Conservation (phyloP, 2,113 vertebrate species). For the Lucifuga dentata region DNA sequence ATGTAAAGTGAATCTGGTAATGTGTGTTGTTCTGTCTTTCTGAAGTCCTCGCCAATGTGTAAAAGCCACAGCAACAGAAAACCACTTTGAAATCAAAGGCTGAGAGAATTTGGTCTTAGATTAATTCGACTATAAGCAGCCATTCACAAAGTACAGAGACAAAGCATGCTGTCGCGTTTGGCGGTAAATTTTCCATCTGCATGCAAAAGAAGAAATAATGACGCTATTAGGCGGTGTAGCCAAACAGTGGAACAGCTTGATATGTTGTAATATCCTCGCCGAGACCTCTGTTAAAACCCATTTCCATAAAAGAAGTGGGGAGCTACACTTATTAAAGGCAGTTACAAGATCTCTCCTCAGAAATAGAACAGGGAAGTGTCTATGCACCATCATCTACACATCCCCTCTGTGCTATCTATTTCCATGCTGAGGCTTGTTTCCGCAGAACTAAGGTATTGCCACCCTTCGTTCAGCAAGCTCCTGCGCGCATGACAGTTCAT, state of each 20-base stretch:
- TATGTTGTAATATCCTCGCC: conserved; percentile 68
- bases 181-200: conserved; percentile 55
- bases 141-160: conserved; percentile 72
- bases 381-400: conserved; percentile 28
- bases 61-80: conserved; percentile 37
- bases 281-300: conserved; percentile 66
- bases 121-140: conserved; percentile 72
- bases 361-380: conserved; percentile 27
- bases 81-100: conserved; percentile 49
- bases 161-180: conserved; percentile 41
- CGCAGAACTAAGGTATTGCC: conserved; percentile 70
- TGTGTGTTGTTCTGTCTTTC: conserved; percentile 32
- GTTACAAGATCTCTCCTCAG: conserved; percentile 55
- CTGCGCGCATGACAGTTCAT: conserved; percentile 83
- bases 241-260: conserved; percentile 67
- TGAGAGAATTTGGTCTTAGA: conserved; percentile 57
- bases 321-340: conserved; percentile 59
- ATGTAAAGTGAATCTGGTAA: conserved; percentile 36
- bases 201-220: conserved; percentile 71
- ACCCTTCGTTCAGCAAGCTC: conserved; percentile 63
- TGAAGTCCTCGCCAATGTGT: conserved; percentile 38
- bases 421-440: conserved; percentile 56
- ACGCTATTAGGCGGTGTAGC: conserved; percentile 63
- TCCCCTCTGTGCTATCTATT: conserved; percentile 45
- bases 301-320: conserved; percentile 64